A percentile compares a stretch with the other conserved stretches of the same genome.
Conservation (phyloP, 2,113 vertebrate genomes). For the Antechinus stuartii region DNA sequence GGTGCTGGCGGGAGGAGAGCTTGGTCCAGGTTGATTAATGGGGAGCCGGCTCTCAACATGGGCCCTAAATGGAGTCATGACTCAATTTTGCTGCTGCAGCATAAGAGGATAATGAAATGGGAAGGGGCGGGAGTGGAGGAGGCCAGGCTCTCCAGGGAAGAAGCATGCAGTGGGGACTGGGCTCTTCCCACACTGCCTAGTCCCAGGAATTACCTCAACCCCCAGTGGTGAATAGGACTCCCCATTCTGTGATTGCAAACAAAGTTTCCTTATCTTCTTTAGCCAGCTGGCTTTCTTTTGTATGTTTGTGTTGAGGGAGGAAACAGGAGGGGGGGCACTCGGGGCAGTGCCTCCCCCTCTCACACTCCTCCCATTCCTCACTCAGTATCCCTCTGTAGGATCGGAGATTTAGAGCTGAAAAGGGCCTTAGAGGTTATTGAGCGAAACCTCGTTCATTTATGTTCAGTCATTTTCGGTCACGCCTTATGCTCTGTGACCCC, state of each 20-base stretch:
- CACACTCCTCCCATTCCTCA: background rate
- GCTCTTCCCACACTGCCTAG: background rate
- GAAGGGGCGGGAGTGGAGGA: background rate
- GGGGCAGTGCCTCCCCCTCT: background rate
- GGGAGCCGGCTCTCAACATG: background rate
- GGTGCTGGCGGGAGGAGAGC: background rate
- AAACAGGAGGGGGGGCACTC: background rate
- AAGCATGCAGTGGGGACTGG: background rate
- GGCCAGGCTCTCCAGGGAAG: background rate
- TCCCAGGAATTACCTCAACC: background rate
- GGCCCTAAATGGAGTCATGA: conserved; percentile 6
- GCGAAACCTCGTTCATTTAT: background rate
- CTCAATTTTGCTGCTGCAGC: background rate
- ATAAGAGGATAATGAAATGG: background rate
- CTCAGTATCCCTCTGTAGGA: background rate
- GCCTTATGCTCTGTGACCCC: background rate
- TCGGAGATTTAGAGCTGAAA: background rate
- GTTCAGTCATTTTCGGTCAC: background rate
- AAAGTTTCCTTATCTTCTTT: background rate
- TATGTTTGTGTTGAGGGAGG: background rate
- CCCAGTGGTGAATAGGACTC: background rate
- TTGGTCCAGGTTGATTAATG: background rate
- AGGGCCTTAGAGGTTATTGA: background rate
- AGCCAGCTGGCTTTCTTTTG: background rate
- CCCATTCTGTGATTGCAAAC: background rate